Conservation (phyloP, 2,888 invertebrate genomes). For the Acrocera orbiculus region DNA sequence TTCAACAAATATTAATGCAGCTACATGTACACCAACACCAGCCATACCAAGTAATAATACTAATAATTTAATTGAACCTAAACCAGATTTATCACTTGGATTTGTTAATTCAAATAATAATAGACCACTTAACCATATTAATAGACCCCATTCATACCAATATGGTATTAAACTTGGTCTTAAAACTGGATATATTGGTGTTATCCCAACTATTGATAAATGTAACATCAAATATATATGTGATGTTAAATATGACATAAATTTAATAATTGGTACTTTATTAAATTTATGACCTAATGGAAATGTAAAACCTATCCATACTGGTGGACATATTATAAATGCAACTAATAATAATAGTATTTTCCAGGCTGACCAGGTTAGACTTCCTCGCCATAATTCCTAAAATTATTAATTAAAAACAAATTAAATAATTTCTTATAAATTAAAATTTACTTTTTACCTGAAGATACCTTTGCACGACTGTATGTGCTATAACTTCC, state of each 20-base stretch:
- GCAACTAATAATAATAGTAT: constrained; percentile 83
- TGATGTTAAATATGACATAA: constrained; percentile 97
- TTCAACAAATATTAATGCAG: constrained; percentile 54
- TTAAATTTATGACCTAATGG: constrained; percentile 90
- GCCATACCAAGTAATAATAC: constrained; percentile 76
- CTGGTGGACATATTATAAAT: constrained; percentile 85
- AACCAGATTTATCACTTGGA: constrained; percentile 91
- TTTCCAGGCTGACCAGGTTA: constrained; percentile 93
- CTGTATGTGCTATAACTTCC: constrained; percentile 91
- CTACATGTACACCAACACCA: constrained; percentile 75
- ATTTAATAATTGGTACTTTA: constrained; percentile 98
- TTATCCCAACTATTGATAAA: constrained; percentile 75
- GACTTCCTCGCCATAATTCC: constrained; percentile 95
- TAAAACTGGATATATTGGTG: constrained; percentile 70
- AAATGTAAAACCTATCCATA: constrained; percentile 90
- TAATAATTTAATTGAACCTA: constrained; percentile 85
- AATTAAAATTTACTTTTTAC: constrained; percentile 33
- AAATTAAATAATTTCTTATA: too few relatives aligned
- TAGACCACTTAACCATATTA: constrained; percentile 88
- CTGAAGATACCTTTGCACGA: constrained; percentile 91
- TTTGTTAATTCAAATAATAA: constrained; percentile 92
- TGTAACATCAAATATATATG: constrained; percentile 95
- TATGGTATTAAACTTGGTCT: constrained; percentile 65
- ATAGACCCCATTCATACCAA: constrained; percentile 91
- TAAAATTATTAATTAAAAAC: constrained; percentile 28